Conservation (phyloP, 2,113 vertebrate genomes). For the Xenopus borealis region DNA sequence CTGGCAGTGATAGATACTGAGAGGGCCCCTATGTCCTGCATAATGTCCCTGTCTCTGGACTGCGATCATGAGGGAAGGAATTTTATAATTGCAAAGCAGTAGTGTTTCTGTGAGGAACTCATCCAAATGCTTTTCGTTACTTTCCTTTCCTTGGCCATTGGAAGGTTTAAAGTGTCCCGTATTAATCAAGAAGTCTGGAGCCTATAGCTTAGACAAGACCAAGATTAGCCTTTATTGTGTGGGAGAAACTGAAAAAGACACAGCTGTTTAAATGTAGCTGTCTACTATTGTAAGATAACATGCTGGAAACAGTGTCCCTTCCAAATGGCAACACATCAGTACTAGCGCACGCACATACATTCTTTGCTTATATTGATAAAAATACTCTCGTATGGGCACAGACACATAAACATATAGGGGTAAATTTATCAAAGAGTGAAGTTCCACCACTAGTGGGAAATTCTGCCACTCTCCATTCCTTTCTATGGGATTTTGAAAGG, state of each 20-base stretch:
- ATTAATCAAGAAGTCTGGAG: slow-evolving; percentile 28
- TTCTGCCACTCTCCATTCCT: too few species aligned
- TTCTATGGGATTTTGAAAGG: too few species aligned
- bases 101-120: slow-evolving; percentile 29
- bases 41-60: slow-evolving; percentile 31
- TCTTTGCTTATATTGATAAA: too few species aligned
- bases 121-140: slow-evolving; percentile 34
- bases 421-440: too few species aligned
- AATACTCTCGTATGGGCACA: too few species aligned
- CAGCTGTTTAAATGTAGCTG: slow-evolving; percentile 18
- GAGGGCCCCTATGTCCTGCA: slow-evolving; percentile 9
- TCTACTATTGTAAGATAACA: slow-evolving; percentile 9
- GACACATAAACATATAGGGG: too few species aligned
- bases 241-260: slow-evolving; percentile 17
- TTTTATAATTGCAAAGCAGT: slow-evolving; percentile 34
- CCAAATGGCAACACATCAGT: background rate
- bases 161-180: slow-evolving; percentile 18
- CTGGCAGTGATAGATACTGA: slow-evolving; percentile 33
- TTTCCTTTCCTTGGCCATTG: slow-evolving; percentile 23
- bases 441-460: too few species aligned
- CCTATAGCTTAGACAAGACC: slow-evolving; percentile 24
- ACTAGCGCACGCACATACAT: too few species aligned
- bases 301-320: background rate
- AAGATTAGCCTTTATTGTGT: slow-evolving; percentile 21
- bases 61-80: slow-evolving; percentile 33